Evolutionary conservation across 2,797 vertebrate species (phyloP).

Genomic region (Epinephelus awoara): DNA sequence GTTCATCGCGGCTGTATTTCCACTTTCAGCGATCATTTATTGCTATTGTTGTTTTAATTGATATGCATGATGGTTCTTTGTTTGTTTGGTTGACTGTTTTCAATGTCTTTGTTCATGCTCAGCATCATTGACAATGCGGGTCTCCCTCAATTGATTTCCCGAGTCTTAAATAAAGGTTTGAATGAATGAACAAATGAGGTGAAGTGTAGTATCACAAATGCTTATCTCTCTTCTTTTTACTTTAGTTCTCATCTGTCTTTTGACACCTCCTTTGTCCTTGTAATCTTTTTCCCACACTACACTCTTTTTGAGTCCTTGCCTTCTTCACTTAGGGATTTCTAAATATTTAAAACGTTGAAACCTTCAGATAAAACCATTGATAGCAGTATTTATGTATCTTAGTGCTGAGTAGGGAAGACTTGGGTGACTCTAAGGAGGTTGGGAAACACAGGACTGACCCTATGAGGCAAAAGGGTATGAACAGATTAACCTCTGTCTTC

Average conservation of each 20-base stretch:
- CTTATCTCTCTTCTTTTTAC: neutral
- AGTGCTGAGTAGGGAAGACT: neutral
- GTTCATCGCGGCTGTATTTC: too few species aligned
- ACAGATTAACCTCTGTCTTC: conserved; percentile 46
- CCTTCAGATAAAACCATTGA: neutral
- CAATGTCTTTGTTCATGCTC: too few species aligned
- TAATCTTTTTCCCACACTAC: neutral
- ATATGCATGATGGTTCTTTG: too few species aligned
- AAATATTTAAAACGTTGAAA: neutral
- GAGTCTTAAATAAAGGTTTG: too few species aligned
- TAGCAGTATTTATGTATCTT: neutral
- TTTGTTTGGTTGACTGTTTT: too few species aligned
- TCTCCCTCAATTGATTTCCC: too few species aligned
- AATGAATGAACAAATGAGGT: too few species aligned
- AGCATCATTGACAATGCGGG: too few species aligned
- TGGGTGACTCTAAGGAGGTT: neutral
- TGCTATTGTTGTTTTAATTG: too few species aligned
- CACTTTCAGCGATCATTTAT: too few species aligned
- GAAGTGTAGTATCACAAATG: too few species aligned
- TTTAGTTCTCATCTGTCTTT: neutral
- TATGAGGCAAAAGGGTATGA: neutral
- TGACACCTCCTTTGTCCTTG: neutral
- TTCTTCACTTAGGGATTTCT: neutral
- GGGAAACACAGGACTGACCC: conserved; percentile 4
- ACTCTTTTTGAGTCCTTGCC: neutral